Percentiles rank a stretch among this genome's conserved stretches.
Conservation (phyloP, 2,797 vertebrate genomes). For the Sebastes paucispinis region DNA sequence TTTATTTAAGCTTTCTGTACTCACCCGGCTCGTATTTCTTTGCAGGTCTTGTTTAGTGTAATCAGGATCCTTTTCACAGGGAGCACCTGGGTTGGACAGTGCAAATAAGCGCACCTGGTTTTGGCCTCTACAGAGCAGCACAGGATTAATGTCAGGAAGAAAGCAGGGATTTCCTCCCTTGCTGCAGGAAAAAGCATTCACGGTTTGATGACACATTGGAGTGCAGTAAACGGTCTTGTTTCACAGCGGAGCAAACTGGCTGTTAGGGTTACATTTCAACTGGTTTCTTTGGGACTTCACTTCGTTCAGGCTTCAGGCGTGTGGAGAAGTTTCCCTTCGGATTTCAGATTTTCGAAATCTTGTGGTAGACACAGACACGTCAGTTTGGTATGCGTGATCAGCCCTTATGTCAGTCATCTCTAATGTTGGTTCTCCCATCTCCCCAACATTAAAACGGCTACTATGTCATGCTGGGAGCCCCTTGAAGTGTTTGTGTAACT, state of each 20-base stretch:
- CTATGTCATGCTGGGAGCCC: conserved; percentile 5
- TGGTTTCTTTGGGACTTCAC: conserved; percentile 28
- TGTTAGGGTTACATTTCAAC: conserved; percentile 22
- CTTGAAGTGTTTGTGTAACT: conserved; percentile 53
- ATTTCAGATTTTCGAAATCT: background rate
- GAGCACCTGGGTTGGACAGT: conserved; percentile 57
- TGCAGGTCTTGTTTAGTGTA: conserved; percentile 51
- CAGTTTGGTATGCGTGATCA: conserved; percentile 11
- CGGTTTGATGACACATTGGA: conserved; percentile 58
- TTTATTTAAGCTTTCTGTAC: conserved; percentile 45
- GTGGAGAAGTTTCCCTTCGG: background rate
- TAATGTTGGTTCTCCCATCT: conserved; percentile 21
- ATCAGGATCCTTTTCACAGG: conserved; percentile 45
- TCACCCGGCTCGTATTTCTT: conserved; percentile 60
- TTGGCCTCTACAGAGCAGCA: conserved; percentile 24
- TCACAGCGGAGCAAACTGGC: conserved; percentile 34
- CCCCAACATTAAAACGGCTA: conserved; percentile 27
- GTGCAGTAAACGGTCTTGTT: conserved; percentile 63
- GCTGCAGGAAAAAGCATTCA: conserved; percentile 45
- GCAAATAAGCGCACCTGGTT: conserved; percentile 67
- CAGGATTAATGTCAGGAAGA: conserved; percentile 63
- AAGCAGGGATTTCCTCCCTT: conserved; percentile 61
- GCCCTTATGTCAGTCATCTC: conserved; percentile 7
- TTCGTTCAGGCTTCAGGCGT: background rate
- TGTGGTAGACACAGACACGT: background rate